Conservation (phyloP, 2,113 vertebrate species). For the Aplodontia rufa region DNA sequence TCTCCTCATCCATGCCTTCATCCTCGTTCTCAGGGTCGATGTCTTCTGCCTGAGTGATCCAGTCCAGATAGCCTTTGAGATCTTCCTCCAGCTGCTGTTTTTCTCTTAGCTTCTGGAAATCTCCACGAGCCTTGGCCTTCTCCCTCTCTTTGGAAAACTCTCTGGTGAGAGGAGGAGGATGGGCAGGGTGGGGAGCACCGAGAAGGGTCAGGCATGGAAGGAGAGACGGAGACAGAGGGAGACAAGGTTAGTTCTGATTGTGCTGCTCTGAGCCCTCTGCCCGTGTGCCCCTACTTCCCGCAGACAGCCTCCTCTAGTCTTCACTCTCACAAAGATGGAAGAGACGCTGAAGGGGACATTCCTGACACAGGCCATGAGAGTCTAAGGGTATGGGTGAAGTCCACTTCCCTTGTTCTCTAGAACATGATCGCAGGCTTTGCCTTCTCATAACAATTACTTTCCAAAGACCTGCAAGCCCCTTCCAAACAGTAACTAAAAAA, state of each 20-base stretch:
- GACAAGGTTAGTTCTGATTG: constrained; percentile 68
- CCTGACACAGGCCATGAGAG: background rate
- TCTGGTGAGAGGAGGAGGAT: constrained; percentile 81
- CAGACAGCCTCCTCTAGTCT: constrained; percentile 33
- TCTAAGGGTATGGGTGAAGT: background rate
- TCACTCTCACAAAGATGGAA: background rate
- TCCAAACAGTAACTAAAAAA: background rate
- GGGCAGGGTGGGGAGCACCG: background rate
- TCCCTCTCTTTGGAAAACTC: constrained; percentile 99
- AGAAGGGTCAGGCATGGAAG: constrained; percentile 24
- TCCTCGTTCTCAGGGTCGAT: constrained; percentile 99
- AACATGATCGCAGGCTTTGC: background rate
- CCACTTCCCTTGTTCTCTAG: background rate
- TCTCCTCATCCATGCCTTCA: constrained; percentile 97
- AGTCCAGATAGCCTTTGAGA: constrained; percentile 98
- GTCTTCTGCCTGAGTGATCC: constrained; percentile 99
- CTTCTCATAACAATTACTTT: background rate
- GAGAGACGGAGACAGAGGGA: constrained; percentile 53
- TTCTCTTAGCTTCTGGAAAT: constrained; percentile 98
- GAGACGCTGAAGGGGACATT: background rate
- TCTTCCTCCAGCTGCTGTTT: constrained; percentile 99
- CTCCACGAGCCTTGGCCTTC: constrained; percentile 97
- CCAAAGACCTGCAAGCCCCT: background rate
- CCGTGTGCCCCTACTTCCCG: background rate
- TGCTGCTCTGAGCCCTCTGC: background rate